Evolutionary conservation across 2,113 vertebrate species (phyloP), one percentile per base, ranked within the genome.

Genomic region (Motacilla alba): DNA sequence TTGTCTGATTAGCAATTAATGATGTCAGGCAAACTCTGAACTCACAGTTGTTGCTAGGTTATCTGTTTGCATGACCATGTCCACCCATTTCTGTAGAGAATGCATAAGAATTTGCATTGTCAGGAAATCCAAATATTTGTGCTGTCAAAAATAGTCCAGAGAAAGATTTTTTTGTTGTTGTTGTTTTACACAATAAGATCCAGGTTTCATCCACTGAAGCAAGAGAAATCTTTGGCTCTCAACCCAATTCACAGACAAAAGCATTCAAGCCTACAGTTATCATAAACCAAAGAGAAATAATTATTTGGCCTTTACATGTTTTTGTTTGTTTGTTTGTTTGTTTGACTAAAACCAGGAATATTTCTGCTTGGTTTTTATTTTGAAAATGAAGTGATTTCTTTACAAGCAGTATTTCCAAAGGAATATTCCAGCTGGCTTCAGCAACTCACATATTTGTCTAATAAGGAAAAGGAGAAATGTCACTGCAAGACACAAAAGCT

Each of bases 381-480:
- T 81, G 53, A 92, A 79, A 79, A 79, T n/a, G 30, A 83, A 90
- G 17, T 84, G 3, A 89, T 89, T 90, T 89, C 30, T 94, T 91
- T 95, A 82, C 59, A 96, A 92, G 31, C 31, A 53, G 17, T 41
- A 60, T 91, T 95, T 95, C 83, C 83, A 94, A 60, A 92, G 23
- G n/a, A 89, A 76, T 87, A 89, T 78, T 96, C 89, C 77, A 93
- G 68, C 74, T 95, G 95, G 80, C 83, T 97, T 89, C 68, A 92
- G 41, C 41, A 62, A 49, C 59, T 84, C 43, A 44, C 44, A 84
- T 76, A 94, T 79, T 90, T 78, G 28, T 92, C 69, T 89, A 94
- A 56, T 73, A 84, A 91, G 85, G 69, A 79, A 89, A 84, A 55
- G 35, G 87, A 69, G 88, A 95, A 95, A 94, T 91, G 49, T 72